Evolutionary conservation across 2,113 vertebrate genomes (phyloP).

Genomic region (Platichthys stellatus): DNA sequence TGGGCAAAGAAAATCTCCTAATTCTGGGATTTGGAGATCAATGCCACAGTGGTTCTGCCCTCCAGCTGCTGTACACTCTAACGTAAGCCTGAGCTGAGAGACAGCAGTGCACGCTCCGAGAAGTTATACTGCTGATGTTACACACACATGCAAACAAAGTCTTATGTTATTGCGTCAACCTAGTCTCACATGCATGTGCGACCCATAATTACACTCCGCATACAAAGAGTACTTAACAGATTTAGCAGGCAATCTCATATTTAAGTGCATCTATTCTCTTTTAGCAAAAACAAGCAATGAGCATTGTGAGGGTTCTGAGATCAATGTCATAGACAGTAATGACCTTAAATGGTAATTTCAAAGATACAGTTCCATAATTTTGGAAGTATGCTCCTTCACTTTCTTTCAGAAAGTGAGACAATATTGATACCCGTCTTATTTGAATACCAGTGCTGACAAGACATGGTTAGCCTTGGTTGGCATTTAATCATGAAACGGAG

Average conservation of each 20-base stretch:
- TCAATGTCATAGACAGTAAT: no score
- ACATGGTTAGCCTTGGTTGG: not conserved
- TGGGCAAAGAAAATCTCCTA: conserved; percentile 40
- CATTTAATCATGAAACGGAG: not conserved
- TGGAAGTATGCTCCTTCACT: no score
- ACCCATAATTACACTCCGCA: not conserved
- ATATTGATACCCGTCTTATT: not conserved
- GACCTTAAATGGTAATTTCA: not conserved
- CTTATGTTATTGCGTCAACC: conserved; percentile 1
- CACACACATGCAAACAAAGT: not conserved
- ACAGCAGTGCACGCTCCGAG: conserved; percentile 12
- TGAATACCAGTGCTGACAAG: not conserved
- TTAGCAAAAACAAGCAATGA: no score
- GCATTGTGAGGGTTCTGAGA: no score
- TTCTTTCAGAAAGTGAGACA: not conserved
- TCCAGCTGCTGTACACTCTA: conserved; percentile 53
- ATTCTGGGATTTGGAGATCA: conserved; percentile 67
- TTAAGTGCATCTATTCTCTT: no score
- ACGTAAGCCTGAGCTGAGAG: conserved; percentile 44
- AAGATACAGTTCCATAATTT: not conserved
- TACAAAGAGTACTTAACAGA: no score
- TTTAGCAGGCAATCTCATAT: no score
- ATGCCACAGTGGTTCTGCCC: conserved; percentile 57
- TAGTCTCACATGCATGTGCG: not conserved
- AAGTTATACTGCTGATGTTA: conserved; percentile 8